These are phyloP conservation scores for Pachyramphus minor DNA, from an alignment of 2,113 vertebrate species.

Conservation along the genomic window DNA sequence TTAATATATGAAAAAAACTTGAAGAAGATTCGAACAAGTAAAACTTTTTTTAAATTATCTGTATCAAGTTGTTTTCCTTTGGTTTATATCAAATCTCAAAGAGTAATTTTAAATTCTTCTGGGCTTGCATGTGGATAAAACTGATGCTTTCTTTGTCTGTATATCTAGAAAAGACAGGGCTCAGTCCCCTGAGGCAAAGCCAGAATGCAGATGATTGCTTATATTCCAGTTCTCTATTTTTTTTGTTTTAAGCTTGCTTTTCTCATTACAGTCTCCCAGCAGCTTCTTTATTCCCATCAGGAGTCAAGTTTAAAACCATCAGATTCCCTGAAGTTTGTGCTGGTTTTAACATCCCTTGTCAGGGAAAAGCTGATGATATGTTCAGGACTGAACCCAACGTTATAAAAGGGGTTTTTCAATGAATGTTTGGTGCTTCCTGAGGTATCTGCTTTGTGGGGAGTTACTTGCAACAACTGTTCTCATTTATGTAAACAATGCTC, in stretches of 20 bases:
- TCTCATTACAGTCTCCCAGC: not conserved
- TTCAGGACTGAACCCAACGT: not conserved
- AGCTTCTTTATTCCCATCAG: not conserved
- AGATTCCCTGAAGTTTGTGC: not conserved
- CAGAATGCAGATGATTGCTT: not conserved
- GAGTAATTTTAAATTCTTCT: not conserved
- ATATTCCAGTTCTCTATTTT: not conserved
- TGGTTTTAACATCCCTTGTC: not conserved
- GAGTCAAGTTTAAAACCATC: not conserved
- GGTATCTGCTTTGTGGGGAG: not conserved
- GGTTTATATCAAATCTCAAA: not conserved
- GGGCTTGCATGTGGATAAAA: not conserved
- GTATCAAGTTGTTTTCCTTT: not conserved
- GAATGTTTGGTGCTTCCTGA: not conserved
- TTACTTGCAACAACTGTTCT: not conserved
- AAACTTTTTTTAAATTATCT: not conserved
- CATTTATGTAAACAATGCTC: not conserved
- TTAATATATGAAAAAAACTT: not conserved
- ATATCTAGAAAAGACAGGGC: not conserved
- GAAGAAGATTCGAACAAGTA: not conserved
- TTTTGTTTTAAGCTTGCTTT: not conserved
- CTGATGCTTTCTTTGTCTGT: not conserved
- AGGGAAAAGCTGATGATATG: not conserved
- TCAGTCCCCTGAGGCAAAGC: not conserved
- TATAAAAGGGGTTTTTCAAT: not conserved